Conservation (phyloP, 2,888 invertebrate genomes). For the Sarcophaga carnaria region DNA sequence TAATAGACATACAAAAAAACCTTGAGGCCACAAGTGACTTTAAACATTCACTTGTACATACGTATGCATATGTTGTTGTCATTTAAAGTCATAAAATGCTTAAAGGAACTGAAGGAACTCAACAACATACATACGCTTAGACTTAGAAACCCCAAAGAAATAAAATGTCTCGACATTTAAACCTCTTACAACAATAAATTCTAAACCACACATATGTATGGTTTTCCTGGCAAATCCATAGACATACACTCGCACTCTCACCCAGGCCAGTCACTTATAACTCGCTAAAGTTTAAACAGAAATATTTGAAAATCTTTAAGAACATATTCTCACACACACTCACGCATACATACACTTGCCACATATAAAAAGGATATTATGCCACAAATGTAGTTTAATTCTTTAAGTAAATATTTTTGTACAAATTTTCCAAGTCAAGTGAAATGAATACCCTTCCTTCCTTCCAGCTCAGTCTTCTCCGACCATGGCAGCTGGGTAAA, state of each 20-base stretch:
- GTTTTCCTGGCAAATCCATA: constrained; percentile 21
- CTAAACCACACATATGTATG: constrained; percentile 53
- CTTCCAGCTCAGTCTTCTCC: too few relatives aligned
- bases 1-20: constrained; percentile 16
- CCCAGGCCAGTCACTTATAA: too few relatives aligned
- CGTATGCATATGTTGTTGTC: neutral
- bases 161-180: constrained; percentile 62
- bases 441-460: neutral
- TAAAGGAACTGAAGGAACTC: constrained; percentile 25
- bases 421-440: constrained; percentile 56
- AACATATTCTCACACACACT: constrained; percentile 25
- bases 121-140: neutral
- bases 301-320: constrained; percentile 59
- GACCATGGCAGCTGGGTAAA: constrained; percentile 25
- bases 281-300: constrained; percentile 31
- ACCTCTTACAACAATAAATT: constrained; percentile 58
- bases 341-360: neutral
- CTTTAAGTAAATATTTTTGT: constrained; percentile 66
- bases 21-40: constrained; percentile 53
- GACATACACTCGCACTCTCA: neutral
- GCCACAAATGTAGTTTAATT: constrained; percentile 68
- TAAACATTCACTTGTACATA: constrained; percentile 20
- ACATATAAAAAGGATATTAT: neutral
- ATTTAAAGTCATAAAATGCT: constrained; percentile 31
- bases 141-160: constrained; percentile 40